Base-by-base conservation (phyloP, 1,140 invertebrate genomes). In the Chelonus insularis region DNA sequence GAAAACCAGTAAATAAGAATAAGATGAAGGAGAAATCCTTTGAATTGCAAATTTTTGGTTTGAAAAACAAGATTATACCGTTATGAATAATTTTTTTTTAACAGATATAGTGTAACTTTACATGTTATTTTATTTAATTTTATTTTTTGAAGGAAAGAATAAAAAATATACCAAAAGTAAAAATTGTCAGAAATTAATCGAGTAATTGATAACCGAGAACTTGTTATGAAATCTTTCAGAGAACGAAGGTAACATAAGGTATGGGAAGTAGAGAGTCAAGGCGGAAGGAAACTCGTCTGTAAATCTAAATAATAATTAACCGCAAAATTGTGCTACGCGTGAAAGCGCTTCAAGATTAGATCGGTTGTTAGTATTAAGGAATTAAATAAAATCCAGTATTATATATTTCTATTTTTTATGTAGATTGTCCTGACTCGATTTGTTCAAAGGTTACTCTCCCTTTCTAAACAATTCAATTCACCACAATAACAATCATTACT, bases 291-390 rank as follows among this genome's bases (percentile, higher is more conserved):
- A 74, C 66, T 57, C 64, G 62, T 60, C 61, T 56, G 65, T 67
- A 68, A 55, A 64, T 65, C 65, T 61, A 72, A 72, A 67, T 74
- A 72, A 73, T 74, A 74, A 76, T 76, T 74, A 76, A 68, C 65
- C 64, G 52, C 60, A 36, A 52, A 51, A 62, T 70, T 55, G 58
- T 62, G 51, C 34, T 68, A 64, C 66, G 65, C 66, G 71, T 71
- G 71, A 72, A 72, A 72, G 69, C 68, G 57, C 48, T 58, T 52
- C 39, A 16, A 65, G 72, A 71, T 71, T 67, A 68, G 66, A 69
- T 70, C 69, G 55, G 47, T 55, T 60, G 56, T 70, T 69, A 67
- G 36, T 32, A 60, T 60, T 58, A 60, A 65, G 65, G 61, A 36
- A 64, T 63, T 63, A 63, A 61, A 65, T 67, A 70, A 68, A 69